Percentiles rank a stretch among this genome's conserved stretches.
These are phyloP conservation scores for Setipinna tenuifilis DNA, from an alignment of 2,797 vertebrate genomes.

Conservation along the genomic window DNA sequence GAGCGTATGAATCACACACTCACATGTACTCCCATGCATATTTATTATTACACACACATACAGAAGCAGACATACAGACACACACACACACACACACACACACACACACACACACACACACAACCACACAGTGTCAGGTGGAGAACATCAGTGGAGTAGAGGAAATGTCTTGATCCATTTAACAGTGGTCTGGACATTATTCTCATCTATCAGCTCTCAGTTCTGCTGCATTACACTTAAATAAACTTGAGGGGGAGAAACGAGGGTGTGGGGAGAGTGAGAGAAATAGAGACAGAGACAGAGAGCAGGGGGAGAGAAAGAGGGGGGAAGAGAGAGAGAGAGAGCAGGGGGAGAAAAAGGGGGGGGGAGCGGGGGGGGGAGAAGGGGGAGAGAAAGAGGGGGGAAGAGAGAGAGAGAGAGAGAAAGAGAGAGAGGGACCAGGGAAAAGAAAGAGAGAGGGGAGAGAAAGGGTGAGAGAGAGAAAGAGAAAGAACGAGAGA, in stretches of 20 bases:
- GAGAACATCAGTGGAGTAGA: background rate
- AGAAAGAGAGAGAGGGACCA: too few relatives aligned
- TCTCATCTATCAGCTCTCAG: constrained; percentile 29
- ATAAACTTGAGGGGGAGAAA: constrained; percentile 35
- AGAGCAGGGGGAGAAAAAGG: too few relatives aligned
- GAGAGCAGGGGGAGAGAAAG: too few relatives aligned
- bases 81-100: constrained; percentile 23
- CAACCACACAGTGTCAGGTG: background rate
- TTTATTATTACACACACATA: background rate
- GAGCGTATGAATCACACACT: background rate
- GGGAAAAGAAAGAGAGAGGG: too few relatives aligned
- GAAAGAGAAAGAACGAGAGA: too few relatives aligned
- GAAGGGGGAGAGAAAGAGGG: background rate
- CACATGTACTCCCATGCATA: background rate
- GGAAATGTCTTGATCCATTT: background rate
- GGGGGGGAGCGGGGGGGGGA: too few relatives aligned
- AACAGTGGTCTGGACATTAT: constrained; percentile 21
- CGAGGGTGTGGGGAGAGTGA: too few relatives aligned
- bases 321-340: too few relatives aligned
- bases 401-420: too few relatives aligned
- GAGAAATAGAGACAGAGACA: too few relatives aligned
- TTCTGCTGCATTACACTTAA: constrained; percentile 36
- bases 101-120: constrained; percentile 23
- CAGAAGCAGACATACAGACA: background rate
- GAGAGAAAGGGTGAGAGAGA: too few relatives aligned